Evolutionary conservation across 2,888 invertebrate species (phyloP).

Genomic region (Epinotia ramella): DNA sequence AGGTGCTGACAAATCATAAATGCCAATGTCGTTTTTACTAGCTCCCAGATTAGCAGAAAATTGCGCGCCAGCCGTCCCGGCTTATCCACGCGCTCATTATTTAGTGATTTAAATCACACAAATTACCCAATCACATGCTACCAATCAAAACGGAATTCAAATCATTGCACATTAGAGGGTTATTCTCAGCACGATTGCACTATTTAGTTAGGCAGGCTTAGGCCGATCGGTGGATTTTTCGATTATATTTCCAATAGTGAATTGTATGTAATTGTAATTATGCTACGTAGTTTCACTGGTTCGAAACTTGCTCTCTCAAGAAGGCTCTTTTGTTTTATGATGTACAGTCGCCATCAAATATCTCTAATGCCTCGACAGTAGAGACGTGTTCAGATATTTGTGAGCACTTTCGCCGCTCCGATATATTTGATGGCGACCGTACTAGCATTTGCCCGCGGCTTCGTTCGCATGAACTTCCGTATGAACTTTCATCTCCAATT

Average conservation of each 20-base stretch:
- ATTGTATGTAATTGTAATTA: too few relatives aligned
- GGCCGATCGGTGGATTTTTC: not conserved
- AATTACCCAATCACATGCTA: conserved; percentile 42
- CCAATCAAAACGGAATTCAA: conserved; percentile 40
- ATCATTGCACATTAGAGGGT: conserved; percentile 17
- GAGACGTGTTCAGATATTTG: too few relatives aligned
- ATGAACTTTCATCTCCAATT: too few relatives aligned
- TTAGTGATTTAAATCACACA: conserved; percentile 32
- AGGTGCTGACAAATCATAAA: conserved; percentile 26
- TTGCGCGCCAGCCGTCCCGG: conserved; percentile 6
- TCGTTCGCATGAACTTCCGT: too few relatives aligned
- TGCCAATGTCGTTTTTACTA: conserved; percentile 20
- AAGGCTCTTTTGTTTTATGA: too few relatives aligned
- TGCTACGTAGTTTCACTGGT: too few relatives aligned
- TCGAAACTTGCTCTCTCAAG: too few relatives aligned
- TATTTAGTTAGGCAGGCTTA: not conserved
- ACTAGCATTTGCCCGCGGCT: too few relatives aligned
- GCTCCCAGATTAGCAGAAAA: conserved; percentile 32
- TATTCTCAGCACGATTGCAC: conserved; percentile 29
- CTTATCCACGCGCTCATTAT: conserved; percentile 11
- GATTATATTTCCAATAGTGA: not conserved
- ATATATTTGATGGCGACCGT: too few relatives aligned
- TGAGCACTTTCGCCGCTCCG: too few relatives aligned
- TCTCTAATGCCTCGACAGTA: too few relatives aligned
- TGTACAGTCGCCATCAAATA: too few relatives aligned